Evolutionary conservation across 1,140 invertebrate genomes (phyloP).

Genomic region (Drosophila kanapiae): DNA sequence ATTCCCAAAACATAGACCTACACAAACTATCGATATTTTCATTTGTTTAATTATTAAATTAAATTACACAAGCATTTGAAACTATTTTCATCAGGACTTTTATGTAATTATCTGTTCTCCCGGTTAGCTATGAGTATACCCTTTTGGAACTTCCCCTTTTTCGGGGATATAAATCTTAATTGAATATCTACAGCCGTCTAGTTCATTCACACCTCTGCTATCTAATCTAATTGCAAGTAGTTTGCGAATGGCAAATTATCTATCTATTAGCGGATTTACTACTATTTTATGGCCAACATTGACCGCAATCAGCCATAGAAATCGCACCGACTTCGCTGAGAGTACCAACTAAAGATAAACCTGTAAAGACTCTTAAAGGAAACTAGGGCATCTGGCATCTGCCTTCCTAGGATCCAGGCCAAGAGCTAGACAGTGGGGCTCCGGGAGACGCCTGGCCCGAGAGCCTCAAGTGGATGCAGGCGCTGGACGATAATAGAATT

Average conservation of each 20-base stretch:
- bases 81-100: not conserved
- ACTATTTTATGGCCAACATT: constrained; percentile 19
- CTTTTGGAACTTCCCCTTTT: not conserved
- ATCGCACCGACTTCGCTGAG: not conserved
- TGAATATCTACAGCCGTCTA: too few relatives aligned
- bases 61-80: not conserved
- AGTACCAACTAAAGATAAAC: constrained; percentile 1
- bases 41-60: too few relatives aligned
- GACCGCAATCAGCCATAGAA: constrained; percentile 1
- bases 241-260: constrained; percentile 4
- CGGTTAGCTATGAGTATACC: not conserved
- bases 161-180: not conserved
- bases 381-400: not conserved
- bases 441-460: not conserved
- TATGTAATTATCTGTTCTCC: not conserved
- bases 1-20: too few relatives aligned
- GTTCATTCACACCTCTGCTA: constrained; percentile 18
- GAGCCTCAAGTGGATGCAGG: constrained; percentile 8
- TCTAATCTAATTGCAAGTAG: constrained; percentile 18
- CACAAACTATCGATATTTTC: too few relatives aligned
- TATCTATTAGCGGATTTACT: constrained; percentile 7
- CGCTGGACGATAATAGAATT: not conserved
- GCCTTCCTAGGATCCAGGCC: not conserved
- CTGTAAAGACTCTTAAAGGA: not conserved
- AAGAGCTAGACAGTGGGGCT: constrained; percentile 27